Base-by-base conservation (phyloP, 2,113 vertebrate genomes). In the Pelodiscus sinensis region DNA sequence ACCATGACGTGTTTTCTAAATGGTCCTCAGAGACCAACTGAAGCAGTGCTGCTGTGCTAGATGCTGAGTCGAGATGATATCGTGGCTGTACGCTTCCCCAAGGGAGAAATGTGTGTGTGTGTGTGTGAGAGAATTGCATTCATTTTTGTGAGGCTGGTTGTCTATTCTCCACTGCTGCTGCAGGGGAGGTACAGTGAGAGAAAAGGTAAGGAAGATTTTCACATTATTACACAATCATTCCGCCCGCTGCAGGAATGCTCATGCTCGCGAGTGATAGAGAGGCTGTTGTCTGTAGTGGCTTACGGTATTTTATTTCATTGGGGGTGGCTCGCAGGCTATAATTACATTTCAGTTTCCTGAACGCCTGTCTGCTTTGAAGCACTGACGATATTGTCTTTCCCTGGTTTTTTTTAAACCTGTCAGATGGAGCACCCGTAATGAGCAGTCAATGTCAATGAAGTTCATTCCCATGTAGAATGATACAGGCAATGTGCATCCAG, bases 1-100 rank as follows among this genome's bases (percentile, higher is more conserved):
- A 90, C n/a, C 22, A 84, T 1, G 8, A 50, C 87, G 86, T 79
- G 78, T 84, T 92, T 82, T 55, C 91, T 90, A 89, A 93, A 95
- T 77, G 90, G 91, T 73, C 58, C 78, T 51, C 50, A 0, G 3
- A 93, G 86, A 84, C 4, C 68, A 96, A 90, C 35, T 52, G 81
- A 87, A 65, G 94, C 92, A 75, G 54, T 89, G n/a, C 3, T 87
- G n/a, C 5, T 8, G 65, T 58, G 84, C 88, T 78, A 73, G 0
- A 62, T 73, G 94, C 94, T 93, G 84, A 93, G 86, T 65, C 21
- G 24, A 57, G 79, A n/a, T 6, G n/a, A 71, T 18, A 71, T 21
- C 68, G 21, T 3, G 22, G 27, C 56, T 71, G 38, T 85, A 77
- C 44, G 38, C 38, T 75, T 91, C 44, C 1, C 58, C 73, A 31